Conservation (phyloP, 2,113 vertebrate species). For the Sylvietta virens region DNA sequence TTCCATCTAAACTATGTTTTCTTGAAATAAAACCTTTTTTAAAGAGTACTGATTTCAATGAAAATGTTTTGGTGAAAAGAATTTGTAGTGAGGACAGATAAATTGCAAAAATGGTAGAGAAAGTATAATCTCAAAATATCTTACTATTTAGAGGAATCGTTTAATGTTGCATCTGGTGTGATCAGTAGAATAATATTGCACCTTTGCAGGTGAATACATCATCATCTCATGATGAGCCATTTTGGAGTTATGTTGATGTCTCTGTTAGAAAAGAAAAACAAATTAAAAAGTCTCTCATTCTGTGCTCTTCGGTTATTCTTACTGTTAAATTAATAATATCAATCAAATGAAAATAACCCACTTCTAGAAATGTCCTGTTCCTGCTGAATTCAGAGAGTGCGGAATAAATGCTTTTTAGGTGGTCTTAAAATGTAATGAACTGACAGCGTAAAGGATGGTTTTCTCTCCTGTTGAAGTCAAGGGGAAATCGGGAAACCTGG, state of each 20-base stretch:
- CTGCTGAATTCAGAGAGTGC: neutral
- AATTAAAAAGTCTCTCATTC: neutral
- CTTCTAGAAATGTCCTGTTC: neutral
- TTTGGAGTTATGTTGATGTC: neutral
- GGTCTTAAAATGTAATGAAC: neutral
- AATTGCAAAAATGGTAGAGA: neutral
- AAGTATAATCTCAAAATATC: neutral
- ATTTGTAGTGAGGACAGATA: neutral
- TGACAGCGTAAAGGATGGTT: neutral
- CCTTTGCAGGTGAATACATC: neutral
- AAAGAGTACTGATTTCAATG: neutral
- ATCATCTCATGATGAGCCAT: neutral
- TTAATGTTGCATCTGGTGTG: neutral
- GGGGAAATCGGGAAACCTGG: neutral
- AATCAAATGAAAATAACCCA: neutral
- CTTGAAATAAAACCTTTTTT: neutral
- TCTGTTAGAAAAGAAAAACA: neutral
- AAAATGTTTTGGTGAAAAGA: neutral
- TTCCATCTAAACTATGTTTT: neutral
- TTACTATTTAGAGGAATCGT: neutral
- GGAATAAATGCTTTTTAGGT: neutral
- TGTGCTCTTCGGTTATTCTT: neutral
- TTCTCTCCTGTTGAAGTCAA: neutral
- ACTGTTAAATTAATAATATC: neutral
- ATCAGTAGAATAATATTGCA: neutral